phyloP scores from a whole-genome alignment of 2,797 vertebrate species.

The Mus minutoides region DNA sequence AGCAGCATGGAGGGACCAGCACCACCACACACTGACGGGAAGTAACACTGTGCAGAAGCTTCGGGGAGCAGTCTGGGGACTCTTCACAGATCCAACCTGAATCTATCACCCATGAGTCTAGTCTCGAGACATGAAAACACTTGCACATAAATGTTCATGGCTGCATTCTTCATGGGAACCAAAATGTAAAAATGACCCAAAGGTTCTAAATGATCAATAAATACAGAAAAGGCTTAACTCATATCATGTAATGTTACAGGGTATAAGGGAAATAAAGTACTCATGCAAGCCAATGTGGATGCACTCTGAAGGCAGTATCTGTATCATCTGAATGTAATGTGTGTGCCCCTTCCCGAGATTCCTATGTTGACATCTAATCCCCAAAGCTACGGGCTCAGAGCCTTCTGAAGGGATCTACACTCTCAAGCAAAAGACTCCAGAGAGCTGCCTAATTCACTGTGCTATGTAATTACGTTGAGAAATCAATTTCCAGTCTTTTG shows the following conservation, averaged over 20 bases:
- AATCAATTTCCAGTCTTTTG: background rate
- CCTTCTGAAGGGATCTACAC: background rate
- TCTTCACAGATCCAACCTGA: background rate
- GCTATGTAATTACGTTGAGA: background rate
- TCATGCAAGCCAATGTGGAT: background rate
- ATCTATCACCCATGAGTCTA: background rate
- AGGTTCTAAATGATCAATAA: background rate
- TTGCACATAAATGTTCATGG: accelerated
- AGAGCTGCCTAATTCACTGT: background rate
- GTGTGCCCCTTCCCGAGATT: background rate
- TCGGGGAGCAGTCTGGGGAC: background rate
- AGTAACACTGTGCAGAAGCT: background rate
- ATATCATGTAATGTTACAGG: background rate
- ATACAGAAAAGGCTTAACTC: background rate
- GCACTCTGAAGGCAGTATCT: background rate
- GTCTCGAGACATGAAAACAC: background rate
- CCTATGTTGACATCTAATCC: background rate
- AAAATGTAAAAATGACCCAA: background rate
- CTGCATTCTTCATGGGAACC: background rate
- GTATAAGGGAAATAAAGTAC: background rate
- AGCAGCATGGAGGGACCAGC: background rate
- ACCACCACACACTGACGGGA: background rate
- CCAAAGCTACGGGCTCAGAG: background rate
- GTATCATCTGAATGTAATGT: background rate
- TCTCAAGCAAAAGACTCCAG: background rate